A percentile compares a stretch with the other conserved stretches of the same genome.
Evolutionary conservation across 2,113 vertebrate species (phyloP).

Genomic region (Phylloscopus trochilus): DNA sequence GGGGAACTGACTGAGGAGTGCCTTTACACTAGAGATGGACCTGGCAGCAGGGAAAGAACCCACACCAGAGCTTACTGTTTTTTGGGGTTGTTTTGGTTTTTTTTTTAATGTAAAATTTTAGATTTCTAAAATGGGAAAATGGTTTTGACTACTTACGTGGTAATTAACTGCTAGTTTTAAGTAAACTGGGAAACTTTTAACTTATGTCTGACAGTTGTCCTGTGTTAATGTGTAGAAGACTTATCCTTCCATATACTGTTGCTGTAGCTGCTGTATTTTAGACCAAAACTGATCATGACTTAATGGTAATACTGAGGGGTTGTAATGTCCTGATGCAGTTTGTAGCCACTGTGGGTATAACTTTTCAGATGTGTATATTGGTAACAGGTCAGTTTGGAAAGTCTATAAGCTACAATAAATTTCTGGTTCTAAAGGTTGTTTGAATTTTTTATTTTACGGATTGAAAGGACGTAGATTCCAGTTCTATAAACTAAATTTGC

Average conservation of each 20-base stretch:
- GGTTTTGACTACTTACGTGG: slow-evolving; percentile 68
- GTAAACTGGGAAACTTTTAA: slow-evolving; percentile 80
- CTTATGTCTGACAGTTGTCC: slow-evolving; percentile 80
- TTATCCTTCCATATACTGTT: slow-evolving; percentile 77
- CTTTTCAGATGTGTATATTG: slow-evolving; percentile 81
- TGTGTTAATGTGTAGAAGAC: slow-evolving; percentile 86
- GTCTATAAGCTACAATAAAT: slow-evolving; percentile 82
- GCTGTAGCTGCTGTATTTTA: slow-evolving; percentile 84
- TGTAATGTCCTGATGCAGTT: slow-evolving; percentile 76
- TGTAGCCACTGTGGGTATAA: slow-evolving; percentile 75
- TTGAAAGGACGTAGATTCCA: background rate
- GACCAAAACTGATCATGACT: slow-evolving; percentile 72
- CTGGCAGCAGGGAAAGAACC: slow-evolving; percentile 15
- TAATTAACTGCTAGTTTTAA: slow-evolving; percentile 78
- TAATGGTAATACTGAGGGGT: slow-evolving; percentile 75
- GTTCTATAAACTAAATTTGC: background rate
- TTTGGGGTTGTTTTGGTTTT: background rate
- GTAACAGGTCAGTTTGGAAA: slow-evolving; percentile 81
- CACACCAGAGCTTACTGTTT: background rate
- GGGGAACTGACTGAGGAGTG: slow-evolving; percentile 26
- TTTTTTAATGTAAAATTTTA: slow-evolving; percentile 66
- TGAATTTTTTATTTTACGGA: background rate
- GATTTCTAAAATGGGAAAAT: slow-evolving; percentile 75
- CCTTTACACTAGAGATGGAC: slow-evolving; percentile 21
- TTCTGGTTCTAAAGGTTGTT: slow-evolving; percentile 73